A percentile compares a stretch with the other conserved stretches of the same genome.
phyloP scores from a whole-genome alignment of 1,140 invertebrate genomes.

The Drusus annulatus region DNA sequence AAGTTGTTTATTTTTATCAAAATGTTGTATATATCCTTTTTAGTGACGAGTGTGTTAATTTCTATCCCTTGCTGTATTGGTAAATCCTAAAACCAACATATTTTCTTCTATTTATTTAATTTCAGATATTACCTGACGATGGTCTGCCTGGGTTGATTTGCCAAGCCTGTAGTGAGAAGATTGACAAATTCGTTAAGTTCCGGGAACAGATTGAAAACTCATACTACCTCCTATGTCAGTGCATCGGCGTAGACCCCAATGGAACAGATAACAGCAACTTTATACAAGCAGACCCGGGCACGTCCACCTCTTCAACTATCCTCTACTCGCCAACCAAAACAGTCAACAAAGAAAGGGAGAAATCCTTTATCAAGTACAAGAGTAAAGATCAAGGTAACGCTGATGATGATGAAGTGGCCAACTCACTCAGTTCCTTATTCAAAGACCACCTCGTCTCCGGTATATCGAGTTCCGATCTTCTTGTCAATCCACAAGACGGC shows the following conservation, averaged over 20 bases:
- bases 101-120: background rate
- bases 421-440: constrained; percentile 26
- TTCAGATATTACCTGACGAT: constrained; percentile 48
- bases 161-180: constrained; percentile 19
- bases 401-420: constrained; percentile 1
- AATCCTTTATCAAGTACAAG: background rate
- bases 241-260: constrained; percentile 42
- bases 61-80: too few species aligned
- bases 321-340: background rate
- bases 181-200: constrained; percentile 49
- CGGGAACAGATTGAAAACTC: constrained; percentile 46
- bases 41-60: too few species aligned
- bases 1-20: too few species aligned
- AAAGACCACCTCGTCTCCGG: constrained; percentile 45
- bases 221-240: constrained; percentile 38
- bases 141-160: constrained; percentile 42
- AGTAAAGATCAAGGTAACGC: background rate
- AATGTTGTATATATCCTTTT: too few species aligned
- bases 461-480: constrained; percentile 33
- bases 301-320: background rate
- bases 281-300: background rate
- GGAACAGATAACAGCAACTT: constrained; percentile 27
- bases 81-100: too few species aligned
- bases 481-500: constrained; percentile 39
- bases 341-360: constrained; percentile 18